Conservation (phyloP, 2,888 invertebrate species). For the Xanthorhoe spadicearia region DNA sequence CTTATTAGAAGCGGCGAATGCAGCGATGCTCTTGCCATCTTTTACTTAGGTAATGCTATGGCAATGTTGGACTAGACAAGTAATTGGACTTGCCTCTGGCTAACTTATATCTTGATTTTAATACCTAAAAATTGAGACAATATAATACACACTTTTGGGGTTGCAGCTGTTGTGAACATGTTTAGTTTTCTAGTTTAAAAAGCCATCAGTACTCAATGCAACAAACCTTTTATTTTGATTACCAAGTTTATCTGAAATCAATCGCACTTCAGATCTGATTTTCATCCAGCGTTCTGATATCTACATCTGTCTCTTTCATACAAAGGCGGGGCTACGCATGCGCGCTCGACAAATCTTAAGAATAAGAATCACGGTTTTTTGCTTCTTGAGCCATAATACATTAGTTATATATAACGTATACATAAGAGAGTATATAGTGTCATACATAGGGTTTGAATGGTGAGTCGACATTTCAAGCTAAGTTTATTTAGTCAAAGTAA, state of each 20-base stretch:
- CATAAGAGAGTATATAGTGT: conserved; percentile 53
- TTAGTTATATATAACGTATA: conserved; percentile 60
- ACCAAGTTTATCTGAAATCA: conserved; percentile 70
- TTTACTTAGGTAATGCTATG: too few species aligned
- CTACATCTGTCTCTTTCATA: conserved; percentile 66
- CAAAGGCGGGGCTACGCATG: conserved; percentile 80
- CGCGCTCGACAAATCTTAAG: conserved; percentile 70
- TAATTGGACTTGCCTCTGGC: too few species aligned
- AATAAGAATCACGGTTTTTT: conserved; percentile 75
- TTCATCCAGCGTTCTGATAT: conserved; percentile 59
- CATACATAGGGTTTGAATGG: conserved; percentile 34
- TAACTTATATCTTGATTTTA: too few species aligned
- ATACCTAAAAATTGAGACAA: too few species aligned
- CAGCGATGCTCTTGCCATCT: too few species aligned
- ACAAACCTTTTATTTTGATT: conserved; percentile 63
- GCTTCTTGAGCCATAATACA: conserved; percentile 63
- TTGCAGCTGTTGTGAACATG: background rate
- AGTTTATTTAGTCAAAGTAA: conserved; percentile 32
- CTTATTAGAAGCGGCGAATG: too few species aligned
- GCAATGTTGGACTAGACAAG: too few species aligned
- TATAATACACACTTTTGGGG: too few species aligned
- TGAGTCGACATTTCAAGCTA: conserved; percentile 21
- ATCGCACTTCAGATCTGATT: conserved; percentile 65
- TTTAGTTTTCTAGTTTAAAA: background rate
- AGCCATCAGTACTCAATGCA: conserved; percentile 15